Base-by-base conservation (phyloP, 2,113 vertebrate genomes). In the Ramphastos sulfuratus region DNA sequence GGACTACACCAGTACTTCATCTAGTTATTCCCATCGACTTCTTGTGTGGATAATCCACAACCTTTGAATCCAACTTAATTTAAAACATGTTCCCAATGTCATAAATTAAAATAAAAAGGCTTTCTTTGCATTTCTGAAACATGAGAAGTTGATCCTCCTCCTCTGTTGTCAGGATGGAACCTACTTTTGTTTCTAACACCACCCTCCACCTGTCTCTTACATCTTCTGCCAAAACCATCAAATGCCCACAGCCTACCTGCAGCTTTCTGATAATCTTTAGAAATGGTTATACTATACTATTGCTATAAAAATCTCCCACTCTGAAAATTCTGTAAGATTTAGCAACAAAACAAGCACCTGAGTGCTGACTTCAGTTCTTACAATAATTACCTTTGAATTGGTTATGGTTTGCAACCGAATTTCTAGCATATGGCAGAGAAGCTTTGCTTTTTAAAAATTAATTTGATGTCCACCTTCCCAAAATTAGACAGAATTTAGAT, bases 161-260 rank as follows among this genome's bases (percentile, higher is more conserved):
- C 39, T 65, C 46, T 37, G 10, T 10, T 67, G 52, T 50, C 42
- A 70, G 35, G 19, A 73, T 7, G 17, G 30, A 72, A 86, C 24
- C 46, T 72, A 54, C 61, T 86, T 82, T 4, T 42, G 14, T 3
- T n/a, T 74, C 58, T 39, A 48, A 54, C 6, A 39, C 14, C 2
- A 0, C 7, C 28, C 64, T 39, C 11, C 0, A 0, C 64, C 64
- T 80, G 52, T 31, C 37, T 72, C 33, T 33, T 56, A 28, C 9
- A 59, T 44, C 66, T 76, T 65, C 54, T 86, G 63, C n/a, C 50
- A 65, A 69, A 89, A 78, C 14, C 39, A 86, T 50, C 63, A 95
- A 88, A 74, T 84, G 27, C n/a, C 28, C 27, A 55, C 17, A 81
- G 25, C 8, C 44, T 50, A 52, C 30, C 27, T 82, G 55, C 50